Evolutionary conservation across 2,113 vertebrate species (phyloP), one percentile per base, ranked within the genome.

Genomic region (Noturus placidus): DNA sequence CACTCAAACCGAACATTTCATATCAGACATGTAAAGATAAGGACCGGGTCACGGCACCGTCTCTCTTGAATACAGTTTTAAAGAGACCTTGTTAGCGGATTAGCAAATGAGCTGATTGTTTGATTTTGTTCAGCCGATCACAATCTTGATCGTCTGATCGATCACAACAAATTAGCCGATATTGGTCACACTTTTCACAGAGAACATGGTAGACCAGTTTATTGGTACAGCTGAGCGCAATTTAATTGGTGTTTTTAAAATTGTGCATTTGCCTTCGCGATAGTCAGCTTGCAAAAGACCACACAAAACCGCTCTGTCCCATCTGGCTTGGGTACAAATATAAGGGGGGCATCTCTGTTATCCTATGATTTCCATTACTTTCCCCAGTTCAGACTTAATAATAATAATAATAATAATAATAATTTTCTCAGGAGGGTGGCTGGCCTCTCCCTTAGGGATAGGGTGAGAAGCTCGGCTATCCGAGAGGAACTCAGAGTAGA

Each of bases 1-100:
- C 46, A 52, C 84, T 88, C 70, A 86, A 80, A 89, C 93, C 94
- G 94, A 95, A 94, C 95, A 94, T 95, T 92, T 93, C 92, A 92
- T 91, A 91, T 89, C 72, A 65, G 84, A 89, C 90, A 90, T 90
- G 90, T 90, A 92, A 92, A 89, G 91, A 94, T 92, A 86, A 93
- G 92, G 92, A 87, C 65, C 57, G 50, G 83, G 77, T 30, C 77
- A 87, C 52, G 20, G 38, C 87, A 90, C 33, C 87, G 52, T 67
- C 65, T 9, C 42, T 30, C 87, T 88, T 88, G 87, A 88, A 88
- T 88, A 84, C 88, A 84, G 3, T 82, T 86, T 85, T 69, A 56
- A 38, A 15, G 69, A 81, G 77, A 70, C 86, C n/a, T 82, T 30
- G 76, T n/a, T 57, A 81, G 19, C 46, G 59, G 76, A 65, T 2